Conservation (phyloP, 2,113 vertebrate species). For the Cyphomyrus plagiostoma region DNA sequence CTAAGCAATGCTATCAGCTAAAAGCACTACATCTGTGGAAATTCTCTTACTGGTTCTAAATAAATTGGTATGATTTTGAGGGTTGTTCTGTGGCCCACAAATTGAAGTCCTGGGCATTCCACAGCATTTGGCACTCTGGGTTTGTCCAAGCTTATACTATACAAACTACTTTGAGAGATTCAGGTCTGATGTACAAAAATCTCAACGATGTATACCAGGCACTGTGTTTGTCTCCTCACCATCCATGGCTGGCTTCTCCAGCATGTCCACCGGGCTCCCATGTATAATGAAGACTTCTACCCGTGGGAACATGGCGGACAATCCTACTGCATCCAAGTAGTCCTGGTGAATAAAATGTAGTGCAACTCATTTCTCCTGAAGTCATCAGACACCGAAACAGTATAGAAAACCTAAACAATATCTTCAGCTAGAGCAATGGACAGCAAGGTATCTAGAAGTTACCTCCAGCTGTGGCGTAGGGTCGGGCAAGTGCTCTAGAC, state of each 20-base stretch:
- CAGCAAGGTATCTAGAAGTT: not conserved
- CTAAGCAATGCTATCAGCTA: not conserved
- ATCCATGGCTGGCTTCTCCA: slow-evolving; percentile 65
- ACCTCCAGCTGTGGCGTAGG: slow-evolving; percentile 70
- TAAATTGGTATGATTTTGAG: not conserved
- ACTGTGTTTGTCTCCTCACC: slow-evolving; percentile 44
- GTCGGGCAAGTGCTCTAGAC: slow-evolving; percentile 68
- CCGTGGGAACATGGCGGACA: slow-evolving; percentile 66
- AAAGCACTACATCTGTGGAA: not conserved
- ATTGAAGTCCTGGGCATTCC: not conserved
- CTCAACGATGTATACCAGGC: not conserved
- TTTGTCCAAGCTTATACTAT: not conserved
- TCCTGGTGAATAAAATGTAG: slow-evolving; percentile 48
- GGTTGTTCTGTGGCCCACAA: not conserved
- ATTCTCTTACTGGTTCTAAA: not conserved
- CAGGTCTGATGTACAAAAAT: not conserved
- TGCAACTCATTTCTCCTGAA: not conserved
- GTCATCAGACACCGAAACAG: no score
- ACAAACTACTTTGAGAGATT: not conserved
- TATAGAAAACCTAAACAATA: not conserved
- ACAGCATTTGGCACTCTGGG: not conserved
- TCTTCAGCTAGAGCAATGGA: not conserved
- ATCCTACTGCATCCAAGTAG: slow-evolving; percentile 65
- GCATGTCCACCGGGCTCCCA: slow-evolving; percentile 68
- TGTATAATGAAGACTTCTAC: slow-evolving; percentile 74